A percentile compares a stretch with the other conserved stretches of the same genome.
phyloP scores from a whole-genome alignment of 2,888 invertebrate genomes.

The Dolomedes plantarius region DNA sequence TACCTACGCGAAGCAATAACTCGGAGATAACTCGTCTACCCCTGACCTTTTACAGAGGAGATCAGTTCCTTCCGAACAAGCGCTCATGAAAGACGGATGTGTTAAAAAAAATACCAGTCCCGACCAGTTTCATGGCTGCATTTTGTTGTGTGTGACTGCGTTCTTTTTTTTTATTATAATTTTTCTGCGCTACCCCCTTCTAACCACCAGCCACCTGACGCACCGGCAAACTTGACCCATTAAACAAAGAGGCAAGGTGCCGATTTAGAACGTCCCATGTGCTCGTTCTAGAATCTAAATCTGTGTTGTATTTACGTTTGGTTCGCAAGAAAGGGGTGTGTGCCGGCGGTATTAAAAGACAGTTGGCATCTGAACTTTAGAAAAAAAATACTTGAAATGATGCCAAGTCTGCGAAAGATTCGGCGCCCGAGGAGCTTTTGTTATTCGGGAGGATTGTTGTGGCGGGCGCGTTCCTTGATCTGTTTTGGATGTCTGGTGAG shows the following conservation, averaged over 20 bases:
- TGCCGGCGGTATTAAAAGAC: background rate
- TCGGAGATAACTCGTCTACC: too few relatives aligned
- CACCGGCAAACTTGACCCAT: constrained; percentile 5
- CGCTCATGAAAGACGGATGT: too few relatives aligned
- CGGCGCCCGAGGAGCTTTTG: background rate
- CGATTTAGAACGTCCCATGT: background rate
- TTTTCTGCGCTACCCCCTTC: background rate
- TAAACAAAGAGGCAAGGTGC: background rate
- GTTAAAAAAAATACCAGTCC: background rate
- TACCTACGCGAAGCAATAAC: too few relatives aligned
- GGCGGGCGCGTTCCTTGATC: too few relatives aligned
- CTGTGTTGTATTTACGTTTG: background rate
- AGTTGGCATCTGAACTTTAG: background rate
- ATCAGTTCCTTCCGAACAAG: too few relatives aligned
- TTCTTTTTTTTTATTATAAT: too few relatives aligned
- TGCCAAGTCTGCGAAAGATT: background rate
- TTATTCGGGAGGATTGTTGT: background rate
- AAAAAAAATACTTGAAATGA: background rate
- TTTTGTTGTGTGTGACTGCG: background rate
- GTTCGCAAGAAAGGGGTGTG: constrained; percentile 3
- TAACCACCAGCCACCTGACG: background rate
- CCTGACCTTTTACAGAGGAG: too few relatives aligned
- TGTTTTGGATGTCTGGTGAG: too few relatives aligned
- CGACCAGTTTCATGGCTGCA: background rate
- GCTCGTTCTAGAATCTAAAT: background rate